Evolutionary conservation across 2,888 invertebrate species (phyloP), one percentile per base, ranked within the genome.

Genomic region (Monoplex corrugatus): DNA sequence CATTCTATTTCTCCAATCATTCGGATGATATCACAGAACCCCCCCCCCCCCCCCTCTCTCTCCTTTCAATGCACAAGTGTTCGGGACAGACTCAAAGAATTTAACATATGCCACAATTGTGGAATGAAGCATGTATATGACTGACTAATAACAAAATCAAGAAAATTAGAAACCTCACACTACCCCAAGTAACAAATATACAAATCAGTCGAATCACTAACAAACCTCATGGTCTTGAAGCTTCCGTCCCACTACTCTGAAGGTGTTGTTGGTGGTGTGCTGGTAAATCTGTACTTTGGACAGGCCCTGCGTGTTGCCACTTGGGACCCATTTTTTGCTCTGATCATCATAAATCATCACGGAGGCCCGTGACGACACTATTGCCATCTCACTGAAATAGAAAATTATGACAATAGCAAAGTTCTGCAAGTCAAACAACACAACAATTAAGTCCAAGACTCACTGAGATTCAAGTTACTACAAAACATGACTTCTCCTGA

Each of bases 251-350:
- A 99, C 99, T 83, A 99, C 99, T 93, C 99, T 97, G 97, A 99
- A 99, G 94, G 99, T 98, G 96, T 98, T 99, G 97, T 99, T 99
- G 96, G 98, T 97, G 92, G 98, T 98, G 97, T 99, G 99, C 95
- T 99, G 99, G 96, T 99, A 99, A 95, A 99, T 98, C 97, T 99
- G 99, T 91, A 99, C 99, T 96, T 99, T 99, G 94, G 99, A 99
- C 72, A 96, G 92, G 43, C 96, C 96, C 87, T 94, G 95, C 8
- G 98, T 98, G 93, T 98, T 97, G 89, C 99, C 99, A 92, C 98
- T 98, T 35, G 99, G 99, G 94, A 99, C 97, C 99, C 99, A 99
- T 96, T 98, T 98, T 97, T 99, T 99, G 96, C 98, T 98, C 91
- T 97, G 97, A 96, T 99, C 99, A 96, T 99, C 99, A 97, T 99